Evolutionary conservation across 2,888 invertebrate genomes (phyloP).

Genomic region (Eupithecia dodoneata): DNA sequence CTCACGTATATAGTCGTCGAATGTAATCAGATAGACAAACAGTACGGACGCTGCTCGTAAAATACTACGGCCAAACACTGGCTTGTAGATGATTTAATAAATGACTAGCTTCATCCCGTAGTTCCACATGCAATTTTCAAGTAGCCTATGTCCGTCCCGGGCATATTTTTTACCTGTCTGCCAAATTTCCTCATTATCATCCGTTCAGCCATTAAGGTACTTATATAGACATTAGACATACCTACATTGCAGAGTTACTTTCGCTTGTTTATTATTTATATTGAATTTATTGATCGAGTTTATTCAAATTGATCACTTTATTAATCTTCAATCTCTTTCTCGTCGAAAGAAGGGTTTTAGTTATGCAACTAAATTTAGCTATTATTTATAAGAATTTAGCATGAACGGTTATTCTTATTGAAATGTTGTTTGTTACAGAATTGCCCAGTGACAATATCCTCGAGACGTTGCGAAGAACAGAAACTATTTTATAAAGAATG

Average conservation of each 20-base stretch:
- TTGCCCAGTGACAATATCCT: constrained; percentile 1
- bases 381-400: background rate
- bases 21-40: background rate
- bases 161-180: too few relatives aligned
- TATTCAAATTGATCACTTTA: background rate
- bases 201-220: too few relatives aligned
- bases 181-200: too few relatives aligned
- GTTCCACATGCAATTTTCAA: too few relatives aligned
- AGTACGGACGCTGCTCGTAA: too few relatives aligned
- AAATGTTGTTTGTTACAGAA: constrained; percentile 3
- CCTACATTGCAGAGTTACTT: too few relatives aligned
- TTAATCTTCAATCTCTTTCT: background rate
- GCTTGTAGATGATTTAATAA: too few relatives aligned
- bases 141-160: too few relatives aligned
- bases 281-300: background rate
- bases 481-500: constrained; percentile 5
- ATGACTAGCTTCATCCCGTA: too few relatives aligned
- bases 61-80: too few relatives aligned
- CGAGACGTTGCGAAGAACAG: constrained; percentile 8
- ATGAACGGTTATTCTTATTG: background rate
- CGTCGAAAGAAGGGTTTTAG: background rate
- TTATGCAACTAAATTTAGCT: background rate
- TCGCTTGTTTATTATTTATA: too few relatives aligned
- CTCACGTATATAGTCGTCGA: background rate
- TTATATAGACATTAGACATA: too few relatives aligned